Evolutionary conservation across 37 sponge, comb jelly and placozoan species (phyloP).

Genomic region (Halichondria panicea): DNA sequence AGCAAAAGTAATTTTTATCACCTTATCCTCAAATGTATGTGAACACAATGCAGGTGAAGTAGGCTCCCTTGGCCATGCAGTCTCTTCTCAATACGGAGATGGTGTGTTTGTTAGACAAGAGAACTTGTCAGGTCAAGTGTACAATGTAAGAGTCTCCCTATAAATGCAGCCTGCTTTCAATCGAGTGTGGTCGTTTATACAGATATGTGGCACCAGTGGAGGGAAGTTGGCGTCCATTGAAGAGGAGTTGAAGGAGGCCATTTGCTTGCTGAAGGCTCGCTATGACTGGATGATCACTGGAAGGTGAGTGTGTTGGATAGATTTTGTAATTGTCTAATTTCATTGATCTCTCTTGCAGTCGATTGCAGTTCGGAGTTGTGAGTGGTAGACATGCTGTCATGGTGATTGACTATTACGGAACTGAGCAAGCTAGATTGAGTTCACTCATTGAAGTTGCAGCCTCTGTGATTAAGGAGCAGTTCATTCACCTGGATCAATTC

Average conservation of each 20-base stretch:
- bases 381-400: slow-evolving; percentile 43
- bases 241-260: slow-evolving; percentile 28
- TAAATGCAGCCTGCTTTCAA: neutral
- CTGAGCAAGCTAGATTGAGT: slow-evolving; percentile 27
- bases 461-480: slow-evolving; percentile 51
- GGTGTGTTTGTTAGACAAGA: slow-evolving; percentile 54
- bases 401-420: slow-evolving; percentile 20
- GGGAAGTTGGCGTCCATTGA: slow-evolving; percentile 40
- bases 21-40: neutral
- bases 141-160: slow-evolving; percentile 43
- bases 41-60: slow-evolving; percentile 37
- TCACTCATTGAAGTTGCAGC: slow-evolving; percentile 18
- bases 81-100: slow-evolving; percentile 60
- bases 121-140: slow-evolving; percentile 38
- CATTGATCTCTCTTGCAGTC: slow-evolving; percentile 23
- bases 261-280: slow-evolving; percentile 57
- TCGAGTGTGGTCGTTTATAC: neutral
- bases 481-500: slow-evolving; percentile 27
- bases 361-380: slow-evolving; percentile 58
- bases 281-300: slow-evolving; percentile 70
- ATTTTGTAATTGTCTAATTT: neutral
- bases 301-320: slow-evolving; percentile 38
- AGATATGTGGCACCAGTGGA: slow-evolving; percentile 11
- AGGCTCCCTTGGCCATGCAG: neutral
- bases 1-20: slow-evolving; percentile 17